Evolutionary conservation across 2,888 invertebrate species (phyloP), one percentile per base, ranked within the genome.

Genomic region (Netelia melanura): DNA sequence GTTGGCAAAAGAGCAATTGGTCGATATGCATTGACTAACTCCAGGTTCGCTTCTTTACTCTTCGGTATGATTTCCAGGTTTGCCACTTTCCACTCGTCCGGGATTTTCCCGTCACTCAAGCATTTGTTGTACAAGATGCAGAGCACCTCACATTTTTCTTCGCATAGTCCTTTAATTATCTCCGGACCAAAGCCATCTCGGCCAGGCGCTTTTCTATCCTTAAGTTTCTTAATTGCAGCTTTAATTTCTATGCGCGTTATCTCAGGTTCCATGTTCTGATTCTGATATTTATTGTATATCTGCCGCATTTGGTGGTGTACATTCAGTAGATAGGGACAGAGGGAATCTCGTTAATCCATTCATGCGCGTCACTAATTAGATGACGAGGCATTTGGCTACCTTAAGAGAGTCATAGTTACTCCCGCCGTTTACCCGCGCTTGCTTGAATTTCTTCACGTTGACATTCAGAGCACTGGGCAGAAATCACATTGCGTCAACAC

Each of bases 1-100:
- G 91, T 81, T 0, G 91, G 82, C 1, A 92, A 88, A 0, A 92
- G 81, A 0, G 91, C 90, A 0, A 92, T 88, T 0, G 91, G 90
- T 2, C 90, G 75, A 11, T 91, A 91, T 6, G 90, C 88, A 68
- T 89, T 89, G 0, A 8, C 9, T 30, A 17, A 14, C n/a, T 65
- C 61, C 86, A 84, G 10, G 17, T 2, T 1, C 6, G 84, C 52
- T 38, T 81, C 52, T n/a, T 67, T 85, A 38, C 54, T 64, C 62
- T 86, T 86, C 80, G 80, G 84, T 17, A 62, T 25, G 67, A 1
- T 56, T 81, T 6, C 85, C 84, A 10, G 85, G 54, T 17, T 23
- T 61, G 3, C 83, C 76, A 5, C 65, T 54, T 65, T 38, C 25
- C 6, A 87, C 11, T 61, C 83, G 82, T 11, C 71, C 1, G 25